A percentile compares a stretch with the other conserved stretches of the same genome.
phyloP scores from a whole-genome alignment of 2,113 vertebrate genomes.

The Nothobranchius furzeri region DNA sequence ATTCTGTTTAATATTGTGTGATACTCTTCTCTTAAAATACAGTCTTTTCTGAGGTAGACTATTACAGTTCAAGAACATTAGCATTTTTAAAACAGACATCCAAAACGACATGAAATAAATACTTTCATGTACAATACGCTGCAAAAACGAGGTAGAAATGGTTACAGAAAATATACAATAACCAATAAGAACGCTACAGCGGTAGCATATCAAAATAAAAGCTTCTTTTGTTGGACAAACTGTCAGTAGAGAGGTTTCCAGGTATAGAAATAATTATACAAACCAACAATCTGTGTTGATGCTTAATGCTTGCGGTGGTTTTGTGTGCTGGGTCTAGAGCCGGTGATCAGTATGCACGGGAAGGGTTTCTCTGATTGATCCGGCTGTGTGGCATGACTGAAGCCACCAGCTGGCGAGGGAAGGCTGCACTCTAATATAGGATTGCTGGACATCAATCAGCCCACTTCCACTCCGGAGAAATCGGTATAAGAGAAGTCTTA shows the following conservation, averaged over 20 bases:
- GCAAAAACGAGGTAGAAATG: slow-evolving; percentile 99
- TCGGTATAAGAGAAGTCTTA: slow-evolving; percentile 31
- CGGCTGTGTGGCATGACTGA: slow-evolving; percentile 67
- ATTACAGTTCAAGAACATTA: slow-evolving; percentile 92
- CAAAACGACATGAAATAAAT: slow-evolving; percentile 97
- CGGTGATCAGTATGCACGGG: slow-evolving; percentile 66
- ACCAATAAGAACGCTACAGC: slow-evolving; percentile 80
- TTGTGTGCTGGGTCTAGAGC: slow-evolving; percentile 45
- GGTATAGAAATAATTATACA: background rate
- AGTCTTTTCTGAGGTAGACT: slow-evolving; percentile 99
- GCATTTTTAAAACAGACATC: slow-evolving; percentile 86
- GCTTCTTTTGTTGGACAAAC: slow-evolving; percentile 85
- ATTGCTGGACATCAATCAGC: slow-evolving; percentile 80
- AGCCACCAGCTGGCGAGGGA: slow-evolving; percentile 77
- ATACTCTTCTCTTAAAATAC: slow-evolving; percentile 98
- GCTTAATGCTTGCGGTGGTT: slow-evolving; percentile 10
- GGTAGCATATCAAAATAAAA: slow-evolving; percentile 74
- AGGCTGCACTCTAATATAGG: slow-evolving; percentile 71
- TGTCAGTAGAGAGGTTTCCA: slow-evolving; percentile 19
- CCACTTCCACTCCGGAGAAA: slow-evolving; percentile 67
- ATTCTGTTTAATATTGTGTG: slow-evolving; percentile 98
- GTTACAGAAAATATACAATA: slow-evolving; percentile 92
- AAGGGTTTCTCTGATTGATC: slow-evolving; percentile 73
- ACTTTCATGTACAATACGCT: slow-evolving; percentile 96
- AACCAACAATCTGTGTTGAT: slow-evolving; percentile 6